A percentile compares a stretch with the other conserved stretches of the same genome.
Conservation (phyloP, 2,888 invertebrate genomes). For the Coleophora flavipennella region DNA sequence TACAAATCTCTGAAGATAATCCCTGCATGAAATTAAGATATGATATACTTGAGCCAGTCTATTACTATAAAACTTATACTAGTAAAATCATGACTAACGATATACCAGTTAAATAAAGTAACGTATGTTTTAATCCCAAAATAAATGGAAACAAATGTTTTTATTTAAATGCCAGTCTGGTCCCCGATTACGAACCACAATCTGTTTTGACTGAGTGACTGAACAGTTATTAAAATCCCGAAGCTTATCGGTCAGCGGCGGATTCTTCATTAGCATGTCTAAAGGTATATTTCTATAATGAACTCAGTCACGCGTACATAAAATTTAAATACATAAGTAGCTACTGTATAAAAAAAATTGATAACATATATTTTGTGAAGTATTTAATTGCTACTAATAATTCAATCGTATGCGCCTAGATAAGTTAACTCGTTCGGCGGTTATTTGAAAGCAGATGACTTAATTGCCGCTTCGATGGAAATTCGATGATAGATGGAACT, state of each 20-base stretch:
- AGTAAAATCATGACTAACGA: no score
- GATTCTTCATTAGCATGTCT: constrained; percentile 40
- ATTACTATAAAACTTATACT: no score
- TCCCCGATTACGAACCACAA: no score
- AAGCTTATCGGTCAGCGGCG: background rate
- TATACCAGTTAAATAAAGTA: no score
- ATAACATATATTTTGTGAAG: constrained; percentile 61
- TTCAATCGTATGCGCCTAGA: constrained; percentile 56
- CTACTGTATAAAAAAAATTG: constrained; percentile 70
- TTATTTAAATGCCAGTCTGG: no score
- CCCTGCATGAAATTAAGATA: no score
- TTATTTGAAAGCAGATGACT: constrained; percentile 49
- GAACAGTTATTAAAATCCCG: no score
- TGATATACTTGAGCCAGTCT: no score
- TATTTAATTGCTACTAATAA: constrained; percentile 64
- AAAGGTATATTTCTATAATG: constrained; percentile 50
- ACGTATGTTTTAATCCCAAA: no score
- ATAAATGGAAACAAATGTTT: no score
- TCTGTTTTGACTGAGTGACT: no score
- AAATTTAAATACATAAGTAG: constrained; percentile 62
- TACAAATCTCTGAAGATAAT: no score
- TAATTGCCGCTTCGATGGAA: constrained; percentile 46
- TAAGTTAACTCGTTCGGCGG: constrained; percentile 40
- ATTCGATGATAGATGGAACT: constrained; percentile 30
- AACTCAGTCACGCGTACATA: constrained; percentile 62